phyloP scores from a whole-genome alignment of 2,797 vertebrate genomes.

The Sibirionetta formosa region DNA sequence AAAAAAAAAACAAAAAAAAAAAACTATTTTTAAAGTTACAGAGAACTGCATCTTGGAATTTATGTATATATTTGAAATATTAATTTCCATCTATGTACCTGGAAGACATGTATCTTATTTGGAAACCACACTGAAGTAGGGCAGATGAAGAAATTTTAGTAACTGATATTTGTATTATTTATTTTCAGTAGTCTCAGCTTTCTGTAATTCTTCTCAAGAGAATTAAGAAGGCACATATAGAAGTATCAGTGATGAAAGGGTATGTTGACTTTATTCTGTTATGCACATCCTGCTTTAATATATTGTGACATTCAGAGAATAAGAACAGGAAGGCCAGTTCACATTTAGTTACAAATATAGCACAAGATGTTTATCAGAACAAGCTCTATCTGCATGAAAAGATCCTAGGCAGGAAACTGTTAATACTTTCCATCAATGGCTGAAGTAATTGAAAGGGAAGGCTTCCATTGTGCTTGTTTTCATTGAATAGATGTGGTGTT shows the following conservation, averaged over 20 bases:
- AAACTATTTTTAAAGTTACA: not conserved
- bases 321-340: conserved; percentile 82
- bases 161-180: not conserved
- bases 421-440: conserved; percentile 81
- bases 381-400: conserved; percentile 77
- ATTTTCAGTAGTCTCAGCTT: not conserved
- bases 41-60: not conserved
- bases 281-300: conserved; percentile 62
- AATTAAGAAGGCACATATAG: conserved; percentile 1
- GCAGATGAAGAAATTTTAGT: not conserved
- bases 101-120: not conserved
- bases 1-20: too few species aligned
- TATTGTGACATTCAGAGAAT: conserved; percentile 43
- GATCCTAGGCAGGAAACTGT: conserved; percentile 88
- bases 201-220: not conserved
- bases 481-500: conserved; percentile 41
- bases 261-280: conserved; percentile 39
- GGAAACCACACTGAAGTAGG: not conserved
- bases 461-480: conserved; percentile 79
- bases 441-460: conserved; percentile 87
- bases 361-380: conserved; percentile 79
- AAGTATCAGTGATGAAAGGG: conserved; percentile 28
- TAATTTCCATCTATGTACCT: not conserved
- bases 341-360: conserved; percentile 83
- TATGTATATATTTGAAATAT: not conserved